Base-by-base conservation (phyloP, 1,140 invertebrate species). In the Antheraea pernyi region DNA sequence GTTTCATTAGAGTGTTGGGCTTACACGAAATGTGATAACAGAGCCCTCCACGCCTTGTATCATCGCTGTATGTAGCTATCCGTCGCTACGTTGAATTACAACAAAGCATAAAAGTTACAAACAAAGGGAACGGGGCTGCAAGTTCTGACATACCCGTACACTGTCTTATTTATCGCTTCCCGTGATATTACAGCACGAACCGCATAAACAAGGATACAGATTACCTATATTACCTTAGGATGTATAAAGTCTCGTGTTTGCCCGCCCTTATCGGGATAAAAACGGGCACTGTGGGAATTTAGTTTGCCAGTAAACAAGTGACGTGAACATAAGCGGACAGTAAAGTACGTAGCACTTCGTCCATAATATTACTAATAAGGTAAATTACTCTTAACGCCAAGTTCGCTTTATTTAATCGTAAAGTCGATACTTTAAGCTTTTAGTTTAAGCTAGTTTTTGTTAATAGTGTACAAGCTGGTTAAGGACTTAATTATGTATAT, bases 121-220 rank as follows among this genome's bases (percentile, higher is more conserved):
- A 79, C 74, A 74, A 79, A 76, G 70, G 69, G 60, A 67, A 63
- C 59, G 67, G 60, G 59, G 62, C 46, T 73, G 46, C 65, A 71
- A 70, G 42, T 72, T 74, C n/a, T 73, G 71, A 75, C 68, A 67
- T 70, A 19, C 65, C 59, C 65, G 65, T 69, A 70, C 67, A 66
- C 46, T 39, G 62, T 67, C 53, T 74, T 79, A 74, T 78, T 79
- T 76, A 76, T 74, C 63, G 72, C 70, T 74, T 74, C 77, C 72
- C 70, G 42, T 65, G 60, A 74, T 70, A 76, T 76, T 76, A 76
- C 59, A 60, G 71, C 73, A 67, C 61, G 37, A 66, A 72, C 53
- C 69, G 22, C 65, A 75, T 65, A 78, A 75, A 73, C 71, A 75
- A 75, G 67, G 69, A 64, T 69, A 70, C 67, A 70, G 64, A 68